Conservation (phyloP, 2,888 invertebrate genomes). For the Abscondita cerata region DNA sequence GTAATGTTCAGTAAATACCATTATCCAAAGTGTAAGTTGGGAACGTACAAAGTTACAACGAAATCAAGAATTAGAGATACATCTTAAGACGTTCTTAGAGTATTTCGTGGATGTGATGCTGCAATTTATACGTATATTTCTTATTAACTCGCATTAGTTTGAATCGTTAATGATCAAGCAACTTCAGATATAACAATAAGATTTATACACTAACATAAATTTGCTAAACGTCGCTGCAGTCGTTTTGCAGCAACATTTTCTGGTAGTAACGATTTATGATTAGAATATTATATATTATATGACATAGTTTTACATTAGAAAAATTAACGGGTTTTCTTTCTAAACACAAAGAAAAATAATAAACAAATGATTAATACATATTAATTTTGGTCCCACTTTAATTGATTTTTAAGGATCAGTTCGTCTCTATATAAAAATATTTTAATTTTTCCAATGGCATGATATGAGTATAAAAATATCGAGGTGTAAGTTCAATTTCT, state of each 20-base stretch:
- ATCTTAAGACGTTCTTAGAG: constrained; percentile 21
- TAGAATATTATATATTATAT: neutral
- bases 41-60: constrained; percentile 31
- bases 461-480: too few species aligned
- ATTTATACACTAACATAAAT: constrained; percentile 20
- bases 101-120: constrained; percentile 24
- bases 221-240: constrained; percentile 1
- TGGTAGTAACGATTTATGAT: constrained; percentile 9
- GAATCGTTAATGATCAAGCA: constrained; percentile 30
- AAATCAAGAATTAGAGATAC: constrained; percentile 31
- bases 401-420: too few species aligned
- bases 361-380: too few species aligned
- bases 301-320: too few species aligned
- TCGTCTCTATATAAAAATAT: too few species aligned
- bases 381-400: too few species aligned
- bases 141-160: constrained; percentile 22
- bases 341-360: too few species aligned
- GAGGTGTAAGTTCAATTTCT: too few species aligned
- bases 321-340: too few species aligned
- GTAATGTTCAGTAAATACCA: constrained; percentile 30
- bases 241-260: constrained; percentile 4
- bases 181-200: constrained; percentile 23
- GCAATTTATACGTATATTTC: constrained; percentile 25
- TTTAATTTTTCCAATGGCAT: too few species aligned
- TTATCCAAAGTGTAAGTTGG: constrained; percentile 27